These are phyloP conservation scores for Benthosema pterotum DNA, from an alignment of 2,797 vertebrate genomes.

Conservation along the genomic window DNA sequence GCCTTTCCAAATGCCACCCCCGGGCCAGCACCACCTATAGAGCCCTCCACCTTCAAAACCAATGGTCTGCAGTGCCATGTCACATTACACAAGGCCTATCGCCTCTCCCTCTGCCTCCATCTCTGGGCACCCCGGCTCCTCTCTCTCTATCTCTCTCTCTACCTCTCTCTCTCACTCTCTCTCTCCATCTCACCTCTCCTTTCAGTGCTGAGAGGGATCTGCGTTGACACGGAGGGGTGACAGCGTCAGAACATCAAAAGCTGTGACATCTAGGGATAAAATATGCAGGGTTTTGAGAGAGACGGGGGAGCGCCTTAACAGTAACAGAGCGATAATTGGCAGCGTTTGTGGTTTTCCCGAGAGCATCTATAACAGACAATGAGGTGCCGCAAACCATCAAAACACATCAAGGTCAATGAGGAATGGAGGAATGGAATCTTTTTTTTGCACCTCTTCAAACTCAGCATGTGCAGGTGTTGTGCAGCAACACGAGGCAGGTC, in stretches of 20 bases:
- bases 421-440: slow-evolving; percentile 4
- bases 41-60: not conserved
- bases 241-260: slow-evolving; percentile 47
- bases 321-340: slow-evolving; percentile 57
- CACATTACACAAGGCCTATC: slow-evolving; percentile 46
- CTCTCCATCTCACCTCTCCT: slow-evolving; percentile 21
- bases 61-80: slow-evolving; percentile 49
- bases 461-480: no score
- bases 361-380: slow-evolving; percentile 32
- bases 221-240: slow-evolving; percentile 52
- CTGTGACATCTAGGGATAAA: slow-evolving; percentile 47
- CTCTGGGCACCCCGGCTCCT: not conserved
- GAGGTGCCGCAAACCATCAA: slow-evolving; percentile 46
- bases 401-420: slow-evolving; percentile 60
- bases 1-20: no score
- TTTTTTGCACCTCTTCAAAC: no score
- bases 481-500: no score
- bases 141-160: slow-evolving; percentile 6
- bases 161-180: slow-evolving; percentile 7
- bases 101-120: slow-evolving; percentile 29
- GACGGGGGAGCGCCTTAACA: slow-evolving; percentile 41
- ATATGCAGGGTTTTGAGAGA: slow-evolving; percentile 47
- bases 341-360: slow-evolving; percentile 36
- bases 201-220: slow-evolving; percentile 49
- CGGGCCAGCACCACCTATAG: no score